phyloP scores from a whole-genome alignment of 2,113 vertebrate species.

The Aix galericulata region DNA sequence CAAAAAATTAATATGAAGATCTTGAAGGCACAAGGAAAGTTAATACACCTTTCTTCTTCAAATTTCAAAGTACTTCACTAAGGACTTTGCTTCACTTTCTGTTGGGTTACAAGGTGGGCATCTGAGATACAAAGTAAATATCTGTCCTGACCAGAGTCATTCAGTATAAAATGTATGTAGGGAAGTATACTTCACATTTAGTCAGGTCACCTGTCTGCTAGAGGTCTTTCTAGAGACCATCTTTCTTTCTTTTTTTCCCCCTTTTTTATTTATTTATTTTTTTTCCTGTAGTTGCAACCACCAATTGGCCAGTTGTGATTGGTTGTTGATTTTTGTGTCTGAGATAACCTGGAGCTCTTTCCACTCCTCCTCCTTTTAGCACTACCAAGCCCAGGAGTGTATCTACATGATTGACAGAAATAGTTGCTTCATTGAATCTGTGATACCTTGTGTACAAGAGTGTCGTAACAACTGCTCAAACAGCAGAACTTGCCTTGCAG shows the following conservation, averaged over 20 bases:
- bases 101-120: background rate
- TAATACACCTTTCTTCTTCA: background rate
- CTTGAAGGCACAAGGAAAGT: background rate
- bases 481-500: background rate
- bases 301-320: background rate
- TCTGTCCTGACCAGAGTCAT: background rate
- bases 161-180: background rate
- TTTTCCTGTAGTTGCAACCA: background rate
- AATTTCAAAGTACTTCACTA: background rate
- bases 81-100: background rate
- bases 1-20: background rate
- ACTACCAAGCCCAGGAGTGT: background rate
- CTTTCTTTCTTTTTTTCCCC: background rate
- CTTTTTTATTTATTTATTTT: background rate
- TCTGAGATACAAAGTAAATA: background rate
- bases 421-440: background rate
- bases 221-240: background rate
- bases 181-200: background rate
- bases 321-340: background rate
- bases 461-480: background rate
- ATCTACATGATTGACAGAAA: background rate
- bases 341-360: background rate
- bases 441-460: background rate
- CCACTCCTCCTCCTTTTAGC: background rate
- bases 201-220: background rate